These are phyloP conservation scores for Intellagama lesueurii DNA, from an alignment of 2,797 vertebrate species.

Conservation along the genomic window DNA sequence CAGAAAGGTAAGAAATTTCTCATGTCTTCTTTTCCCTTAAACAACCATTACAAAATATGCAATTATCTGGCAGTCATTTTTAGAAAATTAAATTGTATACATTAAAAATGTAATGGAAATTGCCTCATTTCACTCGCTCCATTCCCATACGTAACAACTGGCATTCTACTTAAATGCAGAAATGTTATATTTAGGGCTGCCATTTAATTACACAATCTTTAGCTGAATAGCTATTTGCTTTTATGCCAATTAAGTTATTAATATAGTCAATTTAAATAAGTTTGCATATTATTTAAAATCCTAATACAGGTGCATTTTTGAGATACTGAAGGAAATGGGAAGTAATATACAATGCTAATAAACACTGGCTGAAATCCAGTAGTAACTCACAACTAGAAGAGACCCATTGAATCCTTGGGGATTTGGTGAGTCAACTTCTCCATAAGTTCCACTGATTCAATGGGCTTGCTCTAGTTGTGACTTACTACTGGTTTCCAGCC, in stretches of 20 bases:
- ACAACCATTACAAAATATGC: background rate
- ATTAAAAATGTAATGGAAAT: background rate
- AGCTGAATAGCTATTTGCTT: constrained; percentile 6
- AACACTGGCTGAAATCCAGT: background rate
- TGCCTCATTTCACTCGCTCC: background rate
- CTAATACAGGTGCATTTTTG: constrained; percentile 28
- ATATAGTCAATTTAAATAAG: constrained; percentile 13
- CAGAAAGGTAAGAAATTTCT: background rate
- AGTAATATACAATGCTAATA: background rate
- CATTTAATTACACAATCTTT: constrained; percentile 14
- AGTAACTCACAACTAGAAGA: too few species aligned
- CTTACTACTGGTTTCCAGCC: background rate
- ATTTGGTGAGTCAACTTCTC: too few species aligned
- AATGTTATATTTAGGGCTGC: background rate
- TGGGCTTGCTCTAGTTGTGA: background rate
- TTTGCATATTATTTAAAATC: constrained; percentile 11
- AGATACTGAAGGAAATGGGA: constrained; percentile 33
- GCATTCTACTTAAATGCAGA: background rate
- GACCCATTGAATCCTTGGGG: too few species aligned
- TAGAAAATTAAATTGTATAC: background rate
- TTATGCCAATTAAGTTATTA: constrained; percentile 11
- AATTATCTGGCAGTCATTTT: background rate
- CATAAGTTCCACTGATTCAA: too few species aligned
- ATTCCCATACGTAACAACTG: background rate
- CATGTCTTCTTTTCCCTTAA: constrained; percentile 3